Evolutionary conservation across 2,888 invertebrate genomes (phyloP), one percentile per base, ranked within the genome.

Genomic region (Tetanocera ferruginea): DNA sequence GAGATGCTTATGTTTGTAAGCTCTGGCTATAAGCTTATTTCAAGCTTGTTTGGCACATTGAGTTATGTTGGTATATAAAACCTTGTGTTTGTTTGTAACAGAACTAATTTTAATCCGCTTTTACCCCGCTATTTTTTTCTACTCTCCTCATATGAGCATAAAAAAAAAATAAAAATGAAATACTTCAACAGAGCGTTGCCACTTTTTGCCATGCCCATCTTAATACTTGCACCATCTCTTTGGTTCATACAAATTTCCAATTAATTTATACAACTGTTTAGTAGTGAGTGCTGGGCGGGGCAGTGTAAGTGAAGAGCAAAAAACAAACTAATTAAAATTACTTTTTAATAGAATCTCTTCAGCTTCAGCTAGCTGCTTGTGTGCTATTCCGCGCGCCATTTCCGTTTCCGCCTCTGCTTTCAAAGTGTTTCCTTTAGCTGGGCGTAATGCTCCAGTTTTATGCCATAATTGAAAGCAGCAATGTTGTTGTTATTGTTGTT

Each of bases 271-370:
- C 25, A 60, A 60, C 57, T 60, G 57, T 28, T 14, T 25, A 11
- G 9, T 11, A 23, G 19, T 5, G 57, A 19, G 23, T 11, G 55
- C 3, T 3, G 57, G 14, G 25, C 57, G 4, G 28, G 9, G 9
- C 5, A 55, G 55, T 55, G 23, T 23, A 23, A 57, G 6, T 14
- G 23, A 17, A 6, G 11, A 60, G 37, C 67, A 19, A 34, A n/a
- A 28, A 67, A 67, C n/a, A 34, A 67, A 34, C n/a, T 23, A 34
- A 37, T 67, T n/a, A 37, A 67, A 67, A 67, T 67, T 67, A 67
- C 67, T 67, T 67, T 67, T 43, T 43, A 67, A 67, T 43, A 34
- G 67, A 67, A 67, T 67, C 67, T 23, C 37, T 37, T 34, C 43
- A 23, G 67, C 67, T 37, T 37, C 23, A 28, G 25, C 28, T 28